Evolutionary conservation across 2,797 vertebrate genomes (phyloP), one percentile per base, ranked within the genome.

Genomic region (Rhinophrynus dorsalis): DNA sequence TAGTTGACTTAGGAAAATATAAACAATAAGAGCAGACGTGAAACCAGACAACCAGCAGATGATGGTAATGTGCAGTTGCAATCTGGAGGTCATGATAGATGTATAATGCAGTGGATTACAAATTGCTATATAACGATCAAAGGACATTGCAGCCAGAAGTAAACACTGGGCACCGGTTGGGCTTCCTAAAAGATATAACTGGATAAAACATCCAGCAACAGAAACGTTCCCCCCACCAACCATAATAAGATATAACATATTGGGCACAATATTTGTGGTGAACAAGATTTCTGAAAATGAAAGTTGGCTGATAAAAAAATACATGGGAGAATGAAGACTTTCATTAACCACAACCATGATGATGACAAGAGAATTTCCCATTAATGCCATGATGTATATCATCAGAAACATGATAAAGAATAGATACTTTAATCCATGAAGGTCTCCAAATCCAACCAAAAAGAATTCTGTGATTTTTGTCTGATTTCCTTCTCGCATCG

Each of bases 281-380:
- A 52, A 68, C 1, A 68, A 3, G 8, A 68, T 60, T 11, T 68
- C 67, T 0, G 35, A 42, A 12, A 42, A 15, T 6, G 67, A 60
- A 18, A 68, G 21, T 5, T 68, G 67, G 27, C 45, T 55, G 8
- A 76, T 42, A 15, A 76, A 76, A 24, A 76, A 52, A 12, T 76
- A 76, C 74, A 76, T 71, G 15, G 68, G 56, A 5, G 15, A 47
- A n/a, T 72, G 68, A 26, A 75, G 68, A 10, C 30, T 44, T 3
- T 32, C 18, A 21, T 51, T 61, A n/a, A 44, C 12, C 0, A 3
- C 6, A 1, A 72, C 51, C 18, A 57, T 9, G 13, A 35, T 15
- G 17, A 75, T 35, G 2, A 75, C 51, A 12, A 67, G 33, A 15
- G 50, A 2, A 15, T 75, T 75, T 5, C 24, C 57, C 9, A 21